Evolutionary conservation across 2,113 vertebrate species (phyloP).

Genomic region (Casuarius casuarius): DNA sequence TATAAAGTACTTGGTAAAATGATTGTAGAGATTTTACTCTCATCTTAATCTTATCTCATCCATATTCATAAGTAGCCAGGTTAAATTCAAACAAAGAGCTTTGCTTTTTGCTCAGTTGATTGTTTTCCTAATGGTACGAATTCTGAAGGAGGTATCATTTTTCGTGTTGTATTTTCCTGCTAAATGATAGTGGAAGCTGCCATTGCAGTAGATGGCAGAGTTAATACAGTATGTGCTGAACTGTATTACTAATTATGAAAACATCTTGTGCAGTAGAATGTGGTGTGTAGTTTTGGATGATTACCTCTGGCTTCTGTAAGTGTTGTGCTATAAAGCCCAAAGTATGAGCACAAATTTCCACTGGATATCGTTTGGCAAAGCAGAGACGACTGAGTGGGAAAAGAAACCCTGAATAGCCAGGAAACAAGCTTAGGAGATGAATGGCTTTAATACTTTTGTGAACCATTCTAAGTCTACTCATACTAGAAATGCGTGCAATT

Average conservation of each 20-base stretch:
- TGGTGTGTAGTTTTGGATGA: not conserved
- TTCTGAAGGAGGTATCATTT: not conserved
- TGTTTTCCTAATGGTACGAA: not conserved
- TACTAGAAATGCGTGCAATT: slow-evolving; percentile 1
- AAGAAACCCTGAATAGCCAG: not conserved
- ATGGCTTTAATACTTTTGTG: slow-evolving; percentile 21
- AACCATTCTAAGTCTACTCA: not conserved
- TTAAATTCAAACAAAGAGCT: not conserved
- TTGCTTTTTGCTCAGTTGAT: not conserved
- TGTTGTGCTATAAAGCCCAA: not conserved
- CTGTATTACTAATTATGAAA: not conserved
- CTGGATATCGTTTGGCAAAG: not conserved
- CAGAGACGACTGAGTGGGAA: not conserved
- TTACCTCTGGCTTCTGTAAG: not conserved
- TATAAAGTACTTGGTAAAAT: not conserved
- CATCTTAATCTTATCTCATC: not conserved
- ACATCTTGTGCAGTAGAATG: not conserved
- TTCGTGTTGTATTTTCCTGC: not conserved
- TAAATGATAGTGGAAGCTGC: not conserved
- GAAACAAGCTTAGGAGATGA: not conserved
- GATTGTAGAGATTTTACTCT: not conserved
- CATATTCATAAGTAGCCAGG: not conserved
- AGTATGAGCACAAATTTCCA: not conserved
- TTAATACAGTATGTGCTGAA: not conserved
- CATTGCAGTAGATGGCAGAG: not conserved